Base-by-base conservation (phyloP, 2,797 vertebrate genomes). In the Cyprinella venusta region DNA sequence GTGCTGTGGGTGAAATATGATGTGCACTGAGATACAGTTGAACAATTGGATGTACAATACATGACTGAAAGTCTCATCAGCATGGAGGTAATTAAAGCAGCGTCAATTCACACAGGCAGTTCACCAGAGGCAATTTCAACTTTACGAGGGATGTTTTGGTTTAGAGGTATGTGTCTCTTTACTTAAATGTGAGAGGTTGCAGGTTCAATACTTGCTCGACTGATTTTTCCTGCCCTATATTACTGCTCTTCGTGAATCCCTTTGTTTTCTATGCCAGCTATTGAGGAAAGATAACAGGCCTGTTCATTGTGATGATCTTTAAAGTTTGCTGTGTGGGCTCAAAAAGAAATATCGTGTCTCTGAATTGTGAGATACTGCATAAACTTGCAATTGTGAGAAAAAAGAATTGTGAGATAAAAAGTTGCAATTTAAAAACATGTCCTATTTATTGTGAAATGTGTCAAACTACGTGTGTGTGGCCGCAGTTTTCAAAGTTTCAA, bases 1-100 rank as follows among this genome's bases (percentile, higher is more conserved):
- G 30, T 81, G 80, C 42, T 52, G 19, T 33, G 68, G 79, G 69
- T 81, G 69, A 59, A 71, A 71, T 79, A 79, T 42, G 48, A 81
- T 72, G 38, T 61, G 79, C 26, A 70, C 50, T 78, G 59, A 36
- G 59, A 59, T 59, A 45, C 70, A 80, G 33, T 70, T 70, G 52
- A 80, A 48, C 68, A 70, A 54, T 61, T 80, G 67, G 24, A 59
- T 59, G 15, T 42, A 21, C 67, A 61, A 52, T 24, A 61, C 38
- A 38, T 70, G 76, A 65, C 26, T 80, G 52, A 30, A 69, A 21
- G 45, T 61, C 77, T 78, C 61, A 78, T 78, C 74, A 79, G 48
- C 40, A 40, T 13, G 45, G 21, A 65, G 77, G 40, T 69, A 79
- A 68, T 79, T 79, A 68, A 79, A 54, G 38, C 52, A 61, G 24